Evolutionary conservation across 2,113 vertebrate genomes (phyloP).

Genomic region (Sorex fumeus): DNA sequence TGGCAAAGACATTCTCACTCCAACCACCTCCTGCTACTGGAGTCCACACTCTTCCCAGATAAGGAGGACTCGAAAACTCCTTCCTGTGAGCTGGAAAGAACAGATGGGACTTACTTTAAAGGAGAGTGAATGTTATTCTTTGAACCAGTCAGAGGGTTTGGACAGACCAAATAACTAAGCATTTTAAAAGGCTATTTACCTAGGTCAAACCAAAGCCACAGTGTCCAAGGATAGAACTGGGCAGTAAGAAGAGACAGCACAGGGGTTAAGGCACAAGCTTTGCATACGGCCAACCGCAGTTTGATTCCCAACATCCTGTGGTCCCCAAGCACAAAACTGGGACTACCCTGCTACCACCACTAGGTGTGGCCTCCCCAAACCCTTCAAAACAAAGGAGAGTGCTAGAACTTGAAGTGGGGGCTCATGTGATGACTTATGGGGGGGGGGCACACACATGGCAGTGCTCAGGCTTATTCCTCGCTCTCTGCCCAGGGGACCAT

Average conservation of each 20-base stretch:
- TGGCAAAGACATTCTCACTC: background rate
- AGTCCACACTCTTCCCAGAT: background rate
- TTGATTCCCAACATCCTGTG: too few species aligned
- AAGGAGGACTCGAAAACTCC: background rate
- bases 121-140: background rate
- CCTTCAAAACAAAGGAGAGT: background rate
- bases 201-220: background rate
- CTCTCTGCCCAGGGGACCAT: too few species aligned
- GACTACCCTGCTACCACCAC: too few species aligned
- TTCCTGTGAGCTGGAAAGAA: background rate
- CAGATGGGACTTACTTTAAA: background rate
- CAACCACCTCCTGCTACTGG: fast-evolving
- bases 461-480: too few species aligned
- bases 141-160: conserved; percentile 24
- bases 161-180: background rate
- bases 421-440: background rate
- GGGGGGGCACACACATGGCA: too few species aligned
- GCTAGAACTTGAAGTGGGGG: background rate
- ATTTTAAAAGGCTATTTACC: background rate
- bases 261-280: background rate
- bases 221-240: background rate
- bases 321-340: too few species aligned
- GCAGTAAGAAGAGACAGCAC: background rate
- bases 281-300: too few species aligned
- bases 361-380: too few species aligned